Conservation (phyloP, 2,888 invertebrate species). For the Hanleya hanleyi region DNA sequence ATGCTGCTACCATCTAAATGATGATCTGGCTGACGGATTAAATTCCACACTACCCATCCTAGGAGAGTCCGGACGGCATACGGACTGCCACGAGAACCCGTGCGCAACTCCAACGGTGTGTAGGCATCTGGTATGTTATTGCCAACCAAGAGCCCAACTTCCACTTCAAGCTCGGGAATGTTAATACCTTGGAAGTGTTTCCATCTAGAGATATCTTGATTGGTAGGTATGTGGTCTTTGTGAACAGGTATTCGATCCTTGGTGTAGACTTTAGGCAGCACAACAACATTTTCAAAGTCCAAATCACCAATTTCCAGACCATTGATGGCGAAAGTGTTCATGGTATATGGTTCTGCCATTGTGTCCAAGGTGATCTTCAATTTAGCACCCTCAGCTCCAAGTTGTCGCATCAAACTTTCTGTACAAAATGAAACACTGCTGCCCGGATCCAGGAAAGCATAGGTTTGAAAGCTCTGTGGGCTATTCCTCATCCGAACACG, state of each 20-base stretch:
- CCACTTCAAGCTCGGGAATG: constrained; percentile 20
- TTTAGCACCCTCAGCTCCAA: not conserved
- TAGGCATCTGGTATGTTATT: constrained; percentile 28
- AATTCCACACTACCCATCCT: constrained; percentile 27
- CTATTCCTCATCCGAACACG: constrained; percentile 6
- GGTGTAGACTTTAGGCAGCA: constrained; percentile 28
- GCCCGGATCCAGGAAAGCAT: constrained; percentile 18
- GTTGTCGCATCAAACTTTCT: not conserved
- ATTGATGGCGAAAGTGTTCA: not conserved
- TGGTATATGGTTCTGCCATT: not conserved
- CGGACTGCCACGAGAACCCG: constrained; percentile 22
- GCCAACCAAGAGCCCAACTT: constrained; percentile 18
- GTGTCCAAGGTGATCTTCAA: constrained; percentile 12
- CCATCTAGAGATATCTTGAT: constrained; percentile 29
- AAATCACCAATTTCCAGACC: constrained; percentile 19
- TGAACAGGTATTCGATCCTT: constrained; percentile 28
- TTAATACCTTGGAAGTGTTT: constrained; percentile 20
- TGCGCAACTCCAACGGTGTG: constrained; percentile 13
- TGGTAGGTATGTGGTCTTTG: constrained; percentile 24
- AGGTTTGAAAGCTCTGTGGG: not conserved
- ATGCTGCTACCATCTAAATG: too few relatives aligned
- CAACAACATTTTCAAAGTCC: constrained; percentile 8
- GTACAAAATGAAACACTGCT: constrained; percentile 25
- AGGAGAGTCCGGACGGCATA: constrained; percentile 18
- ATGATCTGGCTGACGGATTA: not conserved